A percentile compares a stretch with the other conserved stretches of the same genome.
phyloP scores from a whole-genome alignment of 2,113 vertebrate species.

The Bungarus multicinctus region DNA sequence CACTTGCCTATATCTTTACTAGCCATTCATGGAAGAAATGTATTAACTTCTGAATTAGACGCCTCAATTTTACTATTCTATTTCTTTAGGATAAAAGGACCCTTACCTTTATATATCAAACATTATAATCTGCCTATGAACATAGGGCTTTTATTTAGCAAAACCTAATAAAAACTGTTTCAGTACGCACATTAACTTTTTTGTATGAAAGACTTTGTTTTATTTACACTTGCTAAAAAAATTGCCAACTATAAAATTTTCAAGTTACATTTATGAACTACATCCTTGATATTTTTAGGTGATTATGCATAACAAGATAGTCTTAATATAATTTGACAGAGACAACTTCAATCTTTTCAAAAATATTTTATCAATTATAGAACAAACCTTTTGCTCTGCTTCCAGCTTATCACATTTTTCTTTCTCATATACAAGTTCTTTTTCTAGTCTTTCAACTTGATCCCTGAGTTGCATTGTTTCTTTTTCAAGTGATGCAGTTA shows the following conservation, averaged over 20 bases:
- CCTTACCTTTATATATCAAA: neutral
- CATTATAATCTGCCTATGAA: neutral
- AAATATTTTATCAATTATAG: conserved; percentile 18
- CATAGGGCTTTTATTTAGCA: neutral
- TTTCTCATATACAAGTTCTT: conserved; percentile 78
- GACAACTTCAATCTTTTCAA: conserved; percentile 11
- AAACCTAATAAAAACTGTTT: neutral
- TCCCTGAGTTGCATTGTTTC: conserved; percentile 83
- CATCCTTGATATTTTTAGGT: no score
- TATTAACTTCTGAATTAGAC: neutral
- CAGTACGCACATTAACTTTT: neutral
- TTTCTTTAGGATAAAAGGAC: neutral
- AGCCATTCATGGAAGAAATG: neutral
- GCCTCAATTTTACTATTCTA: neutral
- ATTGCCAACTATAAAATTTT: neutral
- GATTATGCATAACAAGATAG: neutral
- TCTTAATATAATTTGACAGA: neutral
- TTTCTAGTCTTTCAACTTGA: conserved; percentile 81
- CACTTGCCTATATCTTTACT: neutral
- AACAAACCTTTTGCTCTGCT: conserved; percentile 85
- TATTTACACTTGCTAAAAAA: neutral
- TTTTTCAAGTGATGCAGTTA: conserved; percentile 80
- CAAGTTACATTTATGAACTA: neutral
- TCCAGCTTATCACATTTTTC: conserved; percentile 78
- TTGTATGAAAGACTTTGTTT: neutral